Evolutionary conservation across 2,888 invertebrate species (phyloP), one percentile per base, ranked within the genome.

Genomic region (Eristalis intricaria): DNA sequence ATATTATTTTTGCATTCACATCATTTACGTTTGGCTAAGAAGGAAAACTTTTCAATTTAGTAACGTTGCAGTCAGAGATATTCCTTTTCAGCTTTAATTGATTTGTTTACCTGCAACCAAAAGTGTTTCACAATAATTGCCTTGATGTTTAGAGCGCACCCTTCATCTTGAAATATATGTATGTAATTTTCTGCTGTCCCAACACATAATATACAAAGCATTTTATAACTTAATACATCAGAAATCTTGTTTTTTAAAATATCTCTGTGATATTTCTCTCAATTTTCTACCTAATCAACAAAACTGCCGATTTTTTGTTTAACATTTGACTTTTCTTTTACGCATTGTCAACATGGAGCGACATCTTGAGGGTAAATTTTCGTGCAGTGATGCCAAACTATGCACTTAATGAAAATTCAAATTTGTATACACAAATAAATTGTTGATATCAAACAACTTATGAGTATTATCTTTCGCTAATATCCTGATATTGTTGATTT

Each of bases 121-220:
- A 91, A 91, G 66, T 91, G 91, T 22, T 90, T 89, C 38, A 89
- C 89, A n/a, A 91, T 90, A 3, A 91, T 90, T 71, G 71, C 56
- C 15, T 71, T 88, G n/a, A 91, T 80, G 19, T 89, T 75, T 7
- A 91, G 78, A n/a, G 84, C 23, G 11, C 70, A 68, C 4, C 91
- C 91, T 79, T 90, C 89, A 2, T 66, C 77, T 64, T 83, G 65
- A 29, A 87, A 87, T 68, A 87, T 75, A 11, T 75, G 61, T 78
- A 87, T 82, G 58, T 15, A 11, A 35, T 58, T 29, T 65, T 75
- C 43, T 22, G 78, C 56, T 56, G 29, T 56, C 40, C 65, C 26
- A n/a, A 87, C 70, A 79, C 86, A 87, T 40, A 87, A 66, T 19
- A 83, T 75, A 76, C 86, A 87, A 22, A 87, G 26, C 75, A 68